These are phyloP conservation scores for Oryzias sinensis DNA, from an alignment of 2,797 vertebrate genomes.

Conservation along the genomic window DNA sequence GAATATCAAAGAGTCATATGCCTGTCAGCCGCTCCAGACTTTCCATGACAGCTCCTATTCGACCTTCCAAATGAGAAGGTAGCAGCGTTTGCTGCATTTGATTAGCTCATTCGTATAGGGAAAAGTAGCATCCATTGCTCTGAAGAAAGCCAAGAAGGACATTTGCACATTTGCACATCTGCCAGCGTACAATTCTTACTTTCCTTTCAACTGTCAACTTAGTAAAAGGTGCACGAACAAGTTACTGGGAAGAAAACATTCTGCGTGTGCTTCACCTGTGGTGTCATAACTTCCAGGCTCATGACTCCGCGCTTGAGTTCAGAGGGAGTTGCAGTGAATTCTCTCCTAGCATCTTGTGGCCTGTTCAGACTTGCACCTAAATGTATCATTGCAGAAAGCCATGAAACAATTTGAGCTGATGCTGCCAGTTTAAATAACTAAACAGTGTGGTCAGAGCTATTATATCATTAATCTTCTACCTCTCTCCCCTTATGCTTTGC, in stretches of 20 bases:
- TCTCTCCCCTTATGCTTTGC: constrained; percentile 68
- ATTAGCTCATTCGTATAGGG: no score
- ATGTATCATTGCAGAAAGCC: constrained; percentile 83
- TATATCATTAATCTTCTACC: constrained; percentile 81
- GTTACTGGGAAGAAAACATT: constrained; percentile 61
- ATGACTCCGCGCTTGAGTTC: constrained; percentile 65
- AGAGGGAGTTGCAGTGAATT: constrained; percentile 69
- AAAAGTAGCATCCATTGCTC: no score
- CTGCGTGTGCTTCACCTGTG: constrained; percentile 63
- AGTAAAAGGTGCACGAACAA: constrained; percentile 56
- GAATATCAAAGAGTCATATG: constrained; percentile 54
- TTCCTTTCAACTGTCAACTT: constrained; percentile 20
- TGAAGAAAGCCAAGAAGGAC: not conserved
- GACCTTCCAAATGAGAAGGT: not conserved
- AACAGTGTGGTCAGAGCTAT: constrained; percentile 81
- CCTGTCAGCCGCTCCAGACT: constrained; percentile 24
- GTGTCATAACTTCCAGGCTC: constrained; percentile 72
- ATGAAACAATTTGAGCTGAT: constrained; percentile 84
- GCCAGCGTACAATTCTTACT: constrained; percentile 4
- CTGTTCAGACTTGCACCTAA: constrained; percentile 76
- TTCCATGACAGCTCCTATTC: constrained; percentile 13
- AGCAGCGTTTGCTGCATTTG: no score
- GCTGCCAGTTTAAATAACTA: constrained; percentile 84
- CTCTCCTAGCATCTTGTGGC: constrained; percentile 65
- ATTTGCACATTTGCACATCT: constrained; percentile 7